Evolutionary conservation across 1,140 invertebrate species (phyloP).

Genomic region (Ridgeia piscesae): DNA sequence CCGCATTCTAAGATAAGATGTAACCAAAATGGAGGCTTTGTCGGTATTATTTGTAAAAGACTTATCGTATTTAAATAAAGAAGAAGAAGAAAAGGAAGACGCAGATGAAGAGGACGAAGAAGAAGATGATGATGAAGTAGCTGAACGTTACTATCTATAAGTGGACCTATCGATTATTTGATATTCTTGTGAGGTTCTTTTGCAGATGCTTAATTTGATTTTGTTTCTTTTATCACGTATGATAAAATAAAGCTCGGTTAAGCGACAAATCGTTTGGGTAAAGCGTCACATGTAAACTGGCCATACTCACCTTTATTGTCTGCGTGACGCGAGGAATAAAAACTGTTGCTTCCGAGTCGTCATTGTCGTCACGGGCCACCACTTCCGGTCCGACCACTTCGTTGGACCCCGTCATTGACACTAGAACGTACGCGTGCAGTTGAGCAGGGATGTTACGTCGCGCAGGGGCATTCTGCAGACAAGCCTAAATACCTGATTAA

Average conservation of each 20-base stretch:
- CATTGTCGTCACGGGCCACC: background rate
- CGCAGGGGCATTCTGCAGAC: too few species aligned
- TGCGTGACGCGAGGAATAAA: background rate
- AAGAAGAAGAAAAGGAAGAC: too few species aligned
- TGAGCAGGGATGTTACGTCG: too few species aligned
- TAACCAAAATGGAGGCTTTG: too few species aligned
- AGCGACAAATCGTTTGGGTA: background rate
- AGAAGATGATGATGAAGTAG: too few species aligned
- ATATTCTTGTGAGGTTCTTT: background rate
- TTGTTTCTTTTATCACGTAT: background rate
- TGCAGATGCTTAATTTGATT: background rate
- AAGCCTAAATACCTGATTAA: too few species aligned
- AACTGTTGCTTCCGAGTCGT: background rate
- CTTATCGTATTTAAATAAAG: too few species aligned
- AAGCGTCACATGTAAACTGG: background rate
- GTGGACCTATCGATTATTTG: background rate
- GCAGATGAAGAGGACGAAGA: too few species aligned
- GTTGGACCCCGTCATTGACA: background rate
- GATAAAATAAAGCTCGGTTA: background rate
- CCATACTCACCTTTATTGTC: background rate
- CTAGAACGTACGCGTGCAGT: background rate
- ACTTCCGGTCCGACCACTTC: background rate
- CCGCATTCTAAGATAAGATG: too few species aligned
- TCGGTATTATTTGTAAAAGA: too few species aligned
- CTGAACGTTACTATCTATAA: background rate